These are phyloP conservation scores for Epinephelus cyanopodus DNA, from an alignment of 2,113 vertebrate species.

Conservation along the genomic window DNA sequence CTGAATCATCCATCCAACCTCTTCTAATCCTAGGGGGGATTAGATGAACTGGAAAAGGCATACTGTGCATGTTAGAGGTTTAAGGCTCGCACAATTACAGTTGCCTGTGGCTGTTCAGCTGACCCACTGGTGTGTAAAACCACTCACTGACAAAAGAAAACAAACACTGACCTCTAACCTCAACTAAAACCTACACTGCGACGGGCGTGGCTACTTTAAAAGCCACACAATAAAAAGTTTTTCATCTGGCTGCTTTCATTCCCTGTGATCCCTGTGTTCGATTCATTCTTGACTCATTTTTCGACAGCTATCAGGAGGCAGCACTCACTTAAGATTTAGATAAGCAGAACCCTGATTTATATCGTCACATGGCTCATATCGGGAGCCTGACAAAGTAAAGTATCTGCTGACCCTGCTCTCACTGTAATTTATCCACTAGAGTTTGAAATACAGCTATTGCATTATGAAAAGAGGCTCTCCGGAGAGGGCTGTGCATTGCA, in stretches of 20 bases:
- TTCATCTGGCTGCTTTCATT: background rate
- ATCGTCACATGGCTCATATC: background rate
- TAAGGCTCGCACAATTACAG: background rate
- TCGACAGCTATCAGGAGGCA: slow-evolving; percentile 4
- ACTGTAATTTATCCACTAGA: slow-evolving; percentile 24
- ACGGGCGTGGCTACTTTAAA: background rate
- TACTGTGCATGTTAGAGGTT: background rate
- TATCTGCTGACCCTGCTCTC: slow-evolving; percentile 24
- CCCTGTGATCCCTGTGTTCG: background rate
- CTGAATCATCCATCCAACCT: background rate
- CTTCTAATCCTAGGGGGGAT: background rate
- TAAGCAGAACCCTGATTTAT: slow-evolving; percentile 26
- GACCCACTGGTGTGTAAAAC: background rate
- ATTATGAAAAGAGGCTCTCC: slow-evolving; percentile 25
- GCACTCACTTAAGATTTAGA: slow-evolving; percentile 12
- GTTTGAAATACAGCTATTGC: slow-evolving; percentile 37
- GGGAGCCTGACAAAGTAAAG: slow-evolving; percentile 16
- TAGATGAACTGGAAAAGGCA: background rate
- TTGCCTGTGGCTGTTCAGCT: background rate
- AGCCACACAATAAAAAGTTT: background rate
- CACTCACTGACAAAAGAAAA: background rate
- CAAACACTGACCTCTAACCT: background rate
- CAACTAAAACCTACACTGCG: background rate
- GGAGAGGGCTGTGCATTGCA: slow-evolving; percentile 5
- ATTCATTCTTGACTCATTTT: slow-evolving; percentile 20